These are phyloP conservation scores for Clavelina lepadiformis DNA, from an alignment of 23 tunicate genomes.

Conservation along the genomic window DNA sequence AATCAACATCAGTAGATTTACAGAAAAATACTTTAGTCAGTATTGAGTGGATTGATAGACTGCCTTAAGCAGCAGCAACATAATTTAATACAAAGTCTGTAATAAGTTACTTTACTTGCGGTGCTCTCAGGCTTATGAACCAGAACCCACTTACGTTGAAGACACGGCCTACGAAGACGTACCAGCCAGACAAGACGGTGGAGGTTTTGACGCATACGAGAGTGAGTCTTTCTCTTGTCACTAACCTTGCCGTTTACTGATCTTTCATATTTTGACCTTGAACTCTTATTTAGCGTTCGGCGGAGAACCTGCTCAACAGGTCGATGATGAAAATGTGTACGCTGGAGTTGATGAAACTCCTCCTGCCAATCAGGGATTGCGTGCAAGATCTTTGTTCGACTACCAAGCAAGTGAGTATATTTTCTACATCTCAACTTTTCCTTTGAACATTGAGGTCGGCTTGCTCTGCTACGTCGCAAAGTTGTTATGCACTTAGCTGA, in stretches of 20 bases:
- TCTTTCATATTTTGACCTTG: neutral
- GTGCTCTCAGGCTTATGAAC: conserved; percentile 18
- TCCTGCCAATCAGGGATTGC: conserved; percentile 47
- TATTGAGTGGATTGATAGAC: too few relatives aligned
- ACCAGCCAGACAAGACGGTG: too few relatives aligned
- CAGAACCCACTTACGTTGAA: conserved; percentile 34
- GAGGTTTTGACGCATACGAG: neutral
- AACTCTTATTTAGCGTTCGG: conserved; percentile 11
- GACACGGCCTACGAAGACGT: conserved; percentile 16
- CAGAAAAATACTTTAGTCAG: too few relatives aligned
- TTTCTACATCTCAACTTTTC: too few relatives aligned
- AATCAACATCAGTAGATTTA: too few relatives aligned
- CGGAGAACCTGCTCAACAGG: conserved; percentile 5
- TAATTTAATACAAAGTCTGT: too few relatives aligned
- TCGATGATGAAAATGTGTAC: conserved; percentile 40
- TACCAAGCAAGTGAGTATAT: conserved; percentile 95
- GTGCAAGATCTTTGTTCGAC: conserved; percentile 86
- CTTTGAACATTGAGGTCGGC: too few relatives aligned
- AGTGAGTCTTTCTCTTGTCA: neutral
- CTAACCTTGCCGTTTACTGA: neutral
- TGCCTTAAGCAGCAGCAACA: too few relatives aligned
- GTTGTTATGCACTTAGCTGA: too few relatives aligned
- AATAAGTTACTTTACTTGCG: too few relatives aligned
- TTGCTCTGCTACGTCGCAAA: too few relatives aligned
- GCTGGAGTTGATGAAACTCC: conserved; percentile 29